Evolutionary conservation across 1,140 invertebrate species (phyloP), one percentile per base, ranked within the genome.

Genomic region (Apis laboriosa): DNA sequence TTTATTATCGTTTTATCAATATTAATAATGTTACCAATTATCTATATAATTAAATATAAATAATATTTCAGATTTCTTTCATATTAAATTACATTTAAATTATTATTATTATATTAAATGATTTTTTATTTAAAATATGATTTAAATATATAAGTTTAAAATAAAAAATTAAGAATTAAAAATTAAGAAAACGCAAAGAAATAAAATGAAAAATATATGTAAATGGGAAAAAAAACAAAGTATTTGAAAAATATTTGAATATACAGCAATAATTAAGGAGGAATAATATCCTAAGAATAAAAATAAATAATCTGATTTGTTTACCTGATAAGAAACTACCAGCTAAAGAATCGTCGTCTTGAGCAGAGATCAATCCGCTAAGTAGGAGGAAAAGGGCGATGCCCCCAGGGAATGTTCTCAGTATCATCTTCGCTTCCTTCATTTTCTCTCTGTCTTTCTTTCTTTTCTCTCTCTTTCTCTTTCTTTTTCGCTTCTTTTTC

Each of bases 301-400:
- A 19, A 58, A 49, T 3, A 43, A 58, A 75, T 58, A 51, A 49
- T 75, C 34, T 43, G 0, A 43, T 4, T 9, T 21, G 71, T 72
- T 88, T 94, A 97, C 97, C 97, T 94, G 97, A 97, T 24, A 97
- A 94, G 90, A 97, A 97, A 88, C 96, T 97, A 85, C 96, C 96
- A 81, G 96, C 96, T 87, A 97, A 94, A 17, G 97, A 97, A 79
- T 97, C 97, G 70, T 94, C 93, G 92, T 97, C 96, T 93, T 97
- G 96, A 83, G 93, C 94, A 76, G 84, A 80, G 67, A 91, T 90
- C 67, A 77, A 82, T 61, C 77, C 84, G 56, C 63, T 84, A 76
- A 89, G 74, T 76, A 86, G 66, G 60, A 92, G 73, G 53, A 90
- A 76, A 80, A 91, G 85, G 73, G 90, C 79, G 58, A 91, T 88